Evolutionary conservation across 1,140 invertebrate genomes (phyloP).

Genomic region (Centruroides sculpturatus): DNA sequence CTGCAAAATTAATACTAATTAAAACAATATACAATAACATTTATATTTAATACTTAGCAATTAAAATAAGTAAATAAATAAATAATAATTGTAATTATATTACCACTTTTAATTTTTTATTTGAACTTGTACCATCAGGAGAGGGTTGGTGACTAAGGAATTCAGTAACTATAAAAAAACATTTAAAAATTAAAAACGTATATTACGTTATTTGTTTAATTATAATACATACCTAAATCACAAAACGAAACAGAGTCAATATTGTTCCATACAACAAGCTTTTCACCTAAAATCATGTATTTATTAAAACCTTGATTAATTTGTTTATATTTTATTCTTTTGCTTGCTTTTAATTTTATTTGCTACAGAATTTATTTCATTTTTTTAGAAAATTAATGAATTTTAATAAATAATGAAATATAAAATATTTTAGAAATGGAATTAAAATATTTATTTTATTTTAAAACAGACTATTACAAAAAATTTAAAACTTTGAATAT

Average conservation of each 20-base stretch:
- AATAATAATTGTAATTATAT: background rate
- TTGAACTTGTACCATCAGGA: slow-evolving; percentile 18
- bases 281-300: slow-evolving; percentile 29
- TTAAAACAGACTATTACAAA: no score
- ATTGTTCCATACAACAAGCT: slow-evolving; percentile 38
- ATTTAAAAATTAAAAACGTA: slow-evolving; percentile 14
- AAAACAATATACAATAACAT: background rate
- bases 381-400: no score
- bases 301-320: no score
- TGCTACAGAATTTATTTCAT: no score
- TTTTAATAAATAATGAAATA: no score
- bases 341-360: no score
- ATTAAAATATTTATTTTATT: no score
- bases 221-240: slow-evolving; percentile 27
- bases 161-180: slow-evolving; percentile 21
- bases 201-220: no score
- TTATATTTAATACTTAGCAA: background rate
- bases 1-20: background rate
- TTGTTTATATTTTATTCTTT: no score
- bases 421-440: no score
- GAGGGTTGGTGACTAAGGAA: slow-evolving; percentile 26
- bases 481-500: no score
- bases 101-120: background rate
- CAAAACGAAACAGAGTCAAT: slow-evolving; percentile 36
- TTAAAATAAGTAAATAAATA: background rate